phyloP scores from a whole-genome alignment of 2,888 invertebrate species.

The Lepidochitona cinerea region DNA sequence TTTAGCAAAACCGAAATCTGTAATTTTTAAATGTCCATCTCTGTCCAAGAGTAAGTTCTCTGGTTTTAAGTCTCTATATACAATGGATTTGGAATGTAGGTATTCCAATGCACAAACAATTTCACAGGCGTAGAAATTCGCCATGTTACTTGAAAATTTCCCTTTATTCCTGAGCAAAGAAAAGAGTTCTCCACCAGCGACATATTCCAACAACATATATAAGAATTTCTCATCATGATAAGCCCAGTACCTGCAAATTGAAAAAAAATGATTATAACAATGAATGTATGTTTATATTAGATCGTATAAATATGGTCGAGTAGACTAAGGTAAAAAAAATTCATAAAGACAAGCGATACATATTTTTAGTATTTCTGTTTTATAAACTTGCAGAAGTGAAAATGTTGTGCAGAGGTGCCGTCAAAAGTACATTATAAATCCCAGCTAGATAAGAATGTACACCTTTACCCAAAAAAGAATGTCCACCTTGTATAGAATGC shows the following conservation, averaged over 20 bases:
- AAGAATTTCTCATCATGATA: constrained; percentile 91
- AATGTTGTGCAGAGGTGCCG: too few relatives aligned
- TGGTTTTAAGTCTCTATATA: constrained; percentile 70
- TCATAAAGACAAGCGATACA: too few relatives aligned
- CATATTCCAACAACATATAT: constrained; percentile 98
- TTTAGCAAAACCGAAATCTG: constrained; percentile 98
- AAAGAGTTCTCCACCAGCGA: constrained; percentile 95
- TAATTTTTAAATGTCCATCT: constrained; percentile 96
- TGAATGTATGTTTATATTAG: too few relatives aligned
- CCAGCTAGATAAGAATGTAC: too few relatives aligned
- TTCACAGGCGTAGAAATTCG: constrained; percentile 94
- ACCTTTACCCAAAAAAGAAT: too few relatives aligned
- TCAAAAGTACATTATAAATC: too few relatives aligned
- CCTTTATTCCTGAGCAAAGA: constrained; percentile 94
- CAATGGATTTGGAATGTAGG: constrained; percentile 81
- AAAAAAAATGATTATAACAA: too few relatives aligned
- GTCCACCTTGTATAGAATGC: too few relatives aligned
- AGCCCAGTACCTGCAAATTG: constrained; percentile 92
- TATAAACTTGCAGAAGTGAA: too few relatives aligned
- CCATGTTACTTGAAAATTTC: constrained; percentile 82
- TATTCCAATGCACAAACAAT: constrained; percentile 95
- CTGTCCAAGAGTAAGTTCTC: constrained; percentile 93
- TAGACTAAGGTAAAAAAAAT: too few relatives aligned
- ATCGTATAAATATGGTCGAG: too few relatives aligned
- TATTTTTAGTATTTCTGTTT: too few relatives aligned